Base-by-base conservation (phyloP, 2,797 vertebrate species). In the Xerus rutilus region DNA sequence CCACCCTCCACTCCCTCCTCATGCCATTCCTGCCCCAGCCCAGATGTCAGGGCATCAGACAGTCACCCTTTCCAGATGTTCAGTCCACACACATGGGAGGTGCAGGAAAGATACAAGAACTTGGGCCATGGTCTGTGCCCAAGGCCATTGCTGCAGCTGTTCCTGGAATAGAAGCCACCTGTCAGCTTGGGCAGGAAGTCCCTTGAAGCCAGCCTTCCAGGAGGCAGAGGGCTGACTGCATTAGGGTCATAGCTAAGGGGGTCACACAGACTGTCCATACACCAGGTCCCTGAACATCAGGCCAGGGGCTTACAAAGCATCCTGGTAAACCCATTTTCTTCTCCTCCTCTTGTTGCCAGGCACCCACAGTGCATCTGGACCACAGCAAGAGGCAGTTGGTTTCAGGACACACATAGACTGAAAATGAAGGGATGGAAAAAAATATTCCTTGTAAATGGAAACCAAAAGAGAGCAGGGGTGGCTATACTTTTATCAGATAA, bases 311-410 rank as follows among this genome's bases (percentile, higher is more conserved):
- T 21, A 39, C 62, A 82, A 77, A 54, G 20, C 81, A 84, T 64
- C 43, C 25, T 88, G 45, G 67, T 62, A 67, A 74, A 32, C 4
- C 20, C 59, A 13, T 67, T 76, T 49, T 62, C 52, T 52, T 73
- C 14, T 23, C 28, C 69, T 81, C 70, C 57, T 92, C 79, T 5
- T 59, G 85, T 95, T 95, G 76, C 85, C 45, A 35, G 70, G 76
- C 72, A 97, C 94, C 89, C 91, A 73, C 54, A 45, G 11, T 49
- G 70, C 35, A 62, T 79, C 79, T 67, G 45, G 79, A 88, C 69
- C 74, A 77, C 64, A 73, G 73, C n/a, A 57, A 81, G 69, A 89
- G 47, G 54, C 62, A 83, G 85, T 47, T 54, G 43, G 64, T 15
- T 45, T 86, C 35, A 47, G 23, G 62, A 65, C 49, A 43, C 18